These are phyloP conservation scores for Pteronura brasiliensis DNA, from an alignment of 2,113 vertebrate species.

Conservation along the genomic window DNA sequence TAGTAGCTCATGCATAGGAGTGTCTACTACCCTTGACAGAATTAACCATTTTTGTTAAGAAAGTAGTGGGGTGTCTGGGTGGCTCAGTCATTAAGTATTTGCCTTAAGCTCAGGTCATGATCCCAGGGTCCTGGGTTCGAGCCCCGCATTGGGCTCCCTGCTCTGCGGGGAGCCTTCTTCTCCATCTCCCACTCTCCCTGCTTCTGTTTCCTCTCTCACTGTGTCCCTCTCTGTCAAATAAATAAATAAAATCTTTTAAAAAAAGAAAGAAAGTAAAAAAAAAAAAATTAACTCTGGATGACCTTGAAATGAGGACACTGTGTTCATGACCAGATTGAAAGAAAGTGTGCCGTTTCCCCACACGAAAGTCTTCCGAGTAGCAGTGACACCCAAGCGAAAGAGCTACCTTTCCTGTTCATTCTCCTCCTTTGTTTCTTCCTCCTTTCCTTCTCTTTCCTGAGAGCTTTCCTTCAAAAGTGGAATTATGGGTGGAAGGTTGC, in stretches of 20 bases:
- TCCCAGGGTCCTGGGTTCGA: no score
- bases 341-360: neutral
- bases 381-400: fast-evolving
- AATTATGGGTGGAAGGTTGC: neutral
- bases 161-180: no score
- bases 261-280: neutral
- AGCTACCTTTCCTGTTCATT: neutral
- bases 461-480: neutral
- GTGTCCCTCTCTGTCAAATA: no score
- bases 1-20: neutral
- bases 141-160: no score
- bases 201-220: no score
- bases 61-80: neutral
- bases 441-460: neutral
- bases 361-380: neutral
- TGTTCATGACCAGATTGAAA: neutral
- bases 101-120: no score
- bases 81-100: no score
- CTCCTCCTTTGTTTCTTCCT: neutral
- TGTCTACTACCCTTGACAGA: neutral
- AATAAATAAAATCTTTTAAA: no score
- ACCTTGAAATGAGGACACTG: neutral
- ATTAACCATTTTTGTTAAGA: neutral
- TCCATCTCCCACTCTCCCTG: no score
- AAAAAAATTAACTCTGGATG: neutral